A percentile compares a stretch with the other conserved stretches of the same genome.
Evolutionary conservation across 2,888 invertebrate genomes (phyloP).

Genomic region (Apantesis nais): DNA sequence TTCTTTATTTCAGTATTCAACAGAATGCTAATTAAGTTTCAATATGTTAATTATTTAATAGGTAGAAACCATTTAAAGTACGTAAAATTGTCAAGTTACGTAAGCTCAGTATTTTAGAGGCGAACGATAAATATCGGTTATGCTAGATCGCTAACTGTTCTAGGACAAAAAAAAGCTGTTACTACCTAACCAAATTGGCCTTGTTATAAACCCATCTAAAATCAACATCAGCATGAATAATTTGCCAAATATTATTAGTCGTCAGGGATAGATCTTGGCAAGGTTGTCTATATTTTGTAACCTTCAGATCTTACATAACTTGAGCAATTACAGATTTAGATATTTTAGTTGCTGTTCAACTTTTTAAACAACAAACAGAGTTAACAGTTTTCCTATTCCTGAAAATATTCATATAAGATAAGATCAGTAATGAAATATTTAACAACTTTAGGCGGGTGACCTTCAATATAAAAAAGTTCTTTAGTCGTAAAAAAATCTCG

Average conservation of each 20-base stretch:
- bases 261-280: slow-evolving; percentile 58
- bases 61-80: slow-evolving; percentile 3
- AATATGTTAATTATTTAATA: not conserved
- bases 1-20: not conserved
- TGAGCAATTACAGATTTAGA: slow-evolving; percentile 47
- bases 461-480: slow-evolving; percentile 48
- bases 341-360: slow-evolving; percentile 44
- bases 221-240: slow-evolving; percentile 26
- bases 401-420: slow-evolving; percentile 7
- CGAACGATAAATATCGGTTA: slow-evolving; percentile 41
- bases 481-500: slow-evolving; percentile 45
- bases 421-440: slow-evolving; percentile 40
- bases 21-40: not conserved
- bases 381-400: not conserved
- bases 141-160: slow-evolving; percentile 49
- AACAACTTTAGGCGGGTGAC: slow-evolving; percentile 44
- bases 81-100: slow-evolving; percentile 22
- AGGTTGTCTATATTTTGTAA: slow-evolving; percentile 61
- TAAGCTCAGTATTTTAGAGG: slow-evolving; percentile 26
- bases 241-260: slow-evolving; percentile 62
- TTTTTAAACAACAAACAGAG: slow-evolving; percentile 58
- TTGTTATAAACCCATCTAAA: slow-evolving; percentile 52
- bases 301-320: slow-evolving; percentile 52
- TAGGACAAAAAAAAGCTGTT: slow-evolving; percentile 17
- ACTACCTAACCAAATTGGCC: slow-evolving; percentile 28